Evolutionary conservation across 1,140 invertebrate genomes (phyloP).

Genomic region (Coenobita brevimanus): DNA sequence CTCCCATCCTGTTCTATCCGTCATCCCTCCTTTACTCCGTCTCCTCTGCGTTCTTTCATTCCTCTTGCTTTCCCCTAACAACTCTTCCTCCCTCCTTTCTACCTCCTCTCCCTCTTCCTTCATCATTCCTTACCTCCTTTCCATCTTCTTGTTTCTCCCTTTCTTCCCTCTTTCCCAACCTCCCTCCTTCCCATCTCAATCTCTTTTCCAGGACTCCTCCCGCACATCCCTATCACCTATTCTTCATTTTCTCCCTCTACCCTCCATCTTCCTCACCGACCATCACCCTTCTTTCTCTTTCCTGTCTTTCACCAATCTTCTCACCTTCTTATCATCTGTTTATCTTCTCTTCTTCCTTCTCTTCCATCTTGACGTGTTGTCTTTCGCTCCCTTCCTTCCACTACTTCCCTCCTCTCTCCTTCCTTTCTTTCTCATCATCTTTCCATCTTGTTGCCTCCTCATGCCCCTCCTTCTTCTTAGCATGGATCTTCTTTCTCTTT

Average conservation of each 20-base stretch:
- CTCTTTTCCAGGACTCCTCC: no score
- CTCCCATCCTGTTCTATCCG: neutral
- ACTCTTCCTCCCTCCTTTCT: neutral
- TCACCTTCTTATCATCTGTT: neutral
- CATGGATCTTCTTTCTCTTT: no score
- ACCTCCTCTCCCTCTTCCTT: neutral
- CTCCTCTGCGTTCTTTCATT: neutral
- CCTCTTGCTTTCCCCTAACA: neutral
- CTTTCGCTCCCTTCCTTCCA: neutral
- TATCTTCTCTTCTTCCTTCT: neutral
- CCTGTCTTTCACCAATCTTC: neutral
- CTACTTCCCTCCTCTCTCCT: neutral
- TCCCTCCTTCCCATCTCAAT: neutral
- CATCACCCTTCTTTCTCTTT: neutral
- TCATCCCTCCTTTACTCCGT: neutral
- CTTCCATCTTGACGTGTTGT: no score
- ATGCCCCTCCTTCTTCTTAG: no score
- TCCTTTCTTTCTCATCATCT: neutral
- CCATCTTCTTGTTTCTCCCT: neutral
- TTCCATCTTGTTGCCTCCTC: neutral
- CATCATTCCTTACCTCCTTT: neutral
- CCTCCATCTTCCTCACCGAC: neutral
- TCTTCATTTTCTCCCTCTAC: neutral
- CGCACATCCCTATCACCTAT: no score
- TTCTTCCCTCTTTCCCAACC: neutral